Percentiles rank a stretch among this genome's conserved stretches.
phyloP scores from a whole-genome alignment of 2,888 invertebrate species.

The Conus canariensis region DNA sequence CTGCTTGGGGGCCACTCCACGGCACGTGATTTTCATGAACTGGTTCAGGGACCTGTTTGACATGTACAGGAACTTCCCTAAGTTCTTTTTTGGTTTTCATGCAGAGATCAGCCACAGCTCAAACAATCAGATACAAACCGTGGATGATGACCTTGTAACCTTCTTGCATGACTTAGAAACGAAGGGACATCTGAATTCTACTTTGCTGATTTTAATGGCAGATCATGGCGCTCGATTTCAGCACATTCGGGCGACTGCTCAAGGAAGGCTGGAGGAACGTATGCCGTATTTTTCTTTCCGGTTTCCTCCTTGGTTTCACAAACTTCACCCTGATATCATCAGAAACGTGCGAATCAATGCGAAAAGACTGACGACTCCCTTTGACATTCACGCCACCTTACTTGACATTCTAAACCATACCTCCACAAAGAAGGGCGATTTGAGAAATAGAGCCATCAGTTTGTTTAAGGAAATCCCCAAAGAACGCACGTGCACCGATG shows the following conservation, averaged over 20 bases:
- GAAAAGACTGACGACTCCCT: slow-evolving; percentile 89
- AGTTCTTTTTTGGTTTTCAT: slow-evolving; percentile 93
- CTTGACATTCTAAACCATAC: slow-evolving; percentile 84
- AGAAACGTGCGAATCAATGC: slow-evolving; percentile 84
- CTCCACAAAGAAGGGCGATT: slow-evolving; percentile 48
- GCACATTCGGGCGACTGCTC: slow-evolving; percentile 89
- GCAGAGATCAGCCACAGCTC: slow-evolving; percentile 93
- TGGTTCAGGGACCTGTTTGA: slow-evolving; percentile 81
- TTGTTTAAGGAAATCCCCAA: slow-evolving; percentile 80
- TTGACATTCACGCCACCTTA: slow-evolving; percentile 92
- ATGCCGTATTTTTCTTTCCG: slow-evolving; percentile 91
- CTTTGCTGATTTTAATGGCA: slow-evolving; percentile 92
- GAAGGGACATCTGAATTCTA: slow-evolving; percentile 86
- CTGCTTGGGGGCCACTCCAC: slow-evolving; percentile 87
- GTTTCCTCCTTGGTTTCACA: slow-evolving; percentile 86
- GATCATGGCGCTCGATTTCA: slow-evolving; percentile 93
- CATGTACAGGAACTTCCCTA: slow-evolving; percentile 85
- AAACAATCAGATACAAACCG: slow-evolving; percentile 87
- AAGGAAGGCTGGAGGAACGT: slow-evolving; percentile 95
- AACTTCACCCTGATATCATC: slow-evolving; percentile 83
- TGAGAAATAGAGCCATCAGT: slow-evolving; percentile 70
- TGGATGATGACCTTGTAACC: slow-evolving; percentile 85
- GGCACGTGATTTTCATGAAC: slow-evolving; percentile 81
- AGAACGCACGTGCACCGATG: slow-evolving; percentile 90
- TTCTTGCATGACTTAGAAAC: slow-evolving; percentile 82